Evolutionary conservation across 2,113 vertebrate species (phyloP).

Genomic region (Misgurnus anguillicaudatus): DNA sequence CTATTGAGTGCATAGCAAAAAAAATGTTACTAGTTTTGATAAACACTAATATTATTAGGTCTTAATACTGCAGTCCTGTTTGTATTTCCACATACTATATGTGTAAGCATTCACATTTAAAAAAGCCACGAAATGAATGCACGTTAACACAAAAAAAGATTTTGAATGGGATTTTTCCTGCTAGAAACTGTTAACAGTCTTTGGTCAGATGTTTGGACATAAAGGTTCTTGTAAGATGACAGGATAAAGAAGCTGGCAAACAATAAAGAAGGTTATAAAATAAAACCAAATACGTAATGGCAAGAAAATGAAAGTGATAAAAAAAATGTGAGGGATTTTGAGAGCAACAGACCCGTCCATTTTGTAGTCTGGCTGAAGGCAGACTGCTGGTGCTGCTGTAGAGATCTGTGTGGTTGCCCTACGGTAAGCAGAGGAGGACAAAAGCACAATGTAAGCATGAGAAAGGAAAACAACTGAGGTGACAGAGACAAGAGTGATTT

Average conservation of each 20-base stretch:
- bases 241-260: neutral
- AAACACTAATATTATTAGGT: no score
- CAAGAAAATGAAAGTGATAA: neutral
- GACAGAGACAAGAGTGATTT: constrained; percentile 3
- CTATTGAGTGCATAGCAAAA: no score
- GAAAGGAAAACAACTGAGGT: constrained; percentile 1
- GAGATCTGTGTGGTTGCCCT: constrained; percentile 52
- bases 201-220: neutral
- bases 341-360: constrained; percentile 55
- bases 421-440: constrained; percentile 26
- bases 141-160: no score
- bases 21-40: no score
- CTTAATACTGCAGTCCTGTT: no score
- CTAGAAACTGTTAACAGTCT: neutral
- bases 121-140: no score
- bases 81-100: no score
- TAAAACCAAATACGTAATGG: neutral
- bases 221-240: neutral
- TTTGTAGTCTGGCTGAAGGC: constrained; percentile 54
- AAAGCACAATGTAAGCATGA: constrained; percentile 24
- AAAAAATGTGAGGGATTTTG: neutral
- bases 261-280: neutral
- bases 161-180: neutral
- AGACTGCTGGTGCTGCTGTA: constrained; percentile 58
- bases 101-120: no score